Percentiles rank a stretch among this genome's conserved stretches.
Evolutionary conservation across 2,113 vertebrate species (phyloP).

Genomic region (Xiphophorus maculatus): DNA sequence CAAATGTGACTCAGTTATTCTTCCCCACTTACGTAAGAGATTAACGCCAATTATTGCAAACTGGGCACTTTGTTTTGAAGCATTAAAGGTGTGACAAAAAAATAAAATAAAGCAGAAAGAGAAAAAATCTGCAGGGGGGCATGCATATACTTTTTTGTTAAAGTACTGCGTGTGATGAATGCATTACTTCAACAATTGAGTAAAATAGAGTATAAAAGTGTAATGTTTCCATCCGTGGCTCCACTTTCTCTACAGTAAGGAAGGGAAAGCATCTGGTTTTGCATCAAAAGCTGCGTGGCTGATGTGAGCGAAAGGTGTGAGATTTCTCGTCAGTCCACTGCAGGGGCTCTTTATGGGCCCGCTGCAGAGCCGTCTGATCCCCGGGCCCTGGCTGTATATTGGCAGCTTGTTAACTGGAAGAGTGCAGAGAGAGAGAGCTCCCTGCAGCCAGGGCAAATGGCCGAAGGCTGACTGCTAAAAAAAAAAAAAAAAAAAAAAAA

Average conservation of each 20-base stretch:
- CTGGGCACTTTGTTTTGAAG: background rate
- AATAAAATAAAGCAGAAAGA: no score
- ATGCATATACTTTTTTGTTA: no score
- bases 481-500: background rate
- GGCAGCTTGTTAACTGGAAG: constrained; percentile 81
- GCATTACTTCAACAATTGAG: no score
- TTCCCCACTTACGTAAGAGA: no score
- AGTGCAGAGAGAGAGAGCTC: constrained; percentile 69
- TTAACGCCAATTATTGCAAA: no score
- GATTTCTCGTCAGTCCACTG: constrained; percentile 81
- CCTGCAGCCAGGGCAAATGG: constrained; percentile 81
- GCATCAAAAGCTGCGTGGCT: constrained; percentile 85
- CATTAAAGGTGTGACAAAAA: no score
- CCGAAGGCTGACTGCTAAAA: constrained; percentile 62
- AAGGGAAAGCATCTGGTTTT: constrained; percentile 49
- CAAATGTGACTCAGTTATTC: background rate
- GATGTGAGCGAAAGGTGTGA: constrained; percentile 84
- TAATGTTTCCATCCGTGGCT: constrained; percentile 24
- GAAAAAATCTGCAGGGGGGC: no score
- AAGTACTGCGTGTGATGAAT: no score
- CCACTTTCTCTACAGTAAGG: constrained; percentile 50
- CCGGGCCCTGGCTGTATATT: constrained; percentile 80
- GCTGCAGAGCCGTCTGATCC: constrained; percentile 80
- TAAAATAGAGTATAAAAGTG: background rate
- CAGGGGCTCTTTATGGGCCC: constrained; percentile 79